Conservation (phyloP, 2,113 vertebrate species). For the Vulpes ferrilata region DNA sequence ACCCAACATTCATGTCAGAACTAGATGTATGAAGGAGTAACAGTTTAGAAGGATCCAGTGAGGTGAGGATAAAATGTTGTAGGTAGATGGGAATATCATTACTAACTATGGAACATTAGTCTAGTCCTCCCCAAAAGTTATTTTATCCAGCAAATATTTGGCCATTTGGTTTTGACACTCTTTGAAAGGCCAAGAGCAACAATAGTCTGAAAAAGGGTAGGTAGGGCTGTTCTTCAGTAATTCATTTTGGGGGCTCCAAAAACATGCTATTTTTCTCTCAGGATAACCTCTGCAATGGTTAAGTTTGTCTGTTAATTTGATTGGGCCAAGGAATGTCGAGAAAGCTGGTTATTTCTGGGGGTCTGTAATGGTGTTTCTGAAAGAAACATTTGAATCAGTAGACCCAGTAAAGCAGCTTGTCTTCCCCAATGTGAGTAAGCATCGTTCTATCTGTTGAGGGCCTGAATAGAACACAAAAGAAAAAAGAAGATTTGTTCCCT, state of each 20-base stretch:
- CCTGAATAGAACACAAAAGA: neutral
- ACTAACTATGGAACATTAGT: neutral
- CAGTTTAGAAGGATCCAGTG: neutral
- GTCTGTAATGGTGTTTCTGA: neutral
- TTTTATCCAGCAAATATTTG: neutral
- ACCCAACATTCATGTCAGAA: neutral
- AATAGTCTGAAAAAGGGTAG: neutral
- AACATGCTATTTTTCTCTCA: neutral
- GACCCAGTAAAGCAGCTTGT: neutral
- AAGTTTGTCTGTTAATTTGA: neutral
- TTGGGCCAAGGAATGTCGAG: neutral
- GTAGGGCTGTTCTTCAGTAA: neutral
- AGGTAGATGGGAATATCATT: neutral
- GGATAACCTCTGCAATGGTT: neutral
- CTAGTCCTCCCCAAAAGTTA: neutral
- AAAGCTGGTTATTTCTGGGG: neutral
- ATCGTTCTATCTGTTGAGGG: neutral
- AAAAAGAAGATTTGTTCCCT: neutral
- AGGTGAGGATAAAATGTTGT: neutral
- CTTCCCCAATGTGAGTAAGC: neutral
- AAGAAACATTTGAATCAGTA: neutral
- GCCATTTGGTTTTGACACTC: neutral
- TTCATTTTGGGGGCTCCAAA: neutral
- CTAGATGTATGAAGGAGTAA: neutral
- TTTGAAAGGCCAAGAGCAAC: slow-evolving; percentile 19